Conservation (phyloP, 2,888 invertebrate genomes). For the Sesia apiformis region DNA sequence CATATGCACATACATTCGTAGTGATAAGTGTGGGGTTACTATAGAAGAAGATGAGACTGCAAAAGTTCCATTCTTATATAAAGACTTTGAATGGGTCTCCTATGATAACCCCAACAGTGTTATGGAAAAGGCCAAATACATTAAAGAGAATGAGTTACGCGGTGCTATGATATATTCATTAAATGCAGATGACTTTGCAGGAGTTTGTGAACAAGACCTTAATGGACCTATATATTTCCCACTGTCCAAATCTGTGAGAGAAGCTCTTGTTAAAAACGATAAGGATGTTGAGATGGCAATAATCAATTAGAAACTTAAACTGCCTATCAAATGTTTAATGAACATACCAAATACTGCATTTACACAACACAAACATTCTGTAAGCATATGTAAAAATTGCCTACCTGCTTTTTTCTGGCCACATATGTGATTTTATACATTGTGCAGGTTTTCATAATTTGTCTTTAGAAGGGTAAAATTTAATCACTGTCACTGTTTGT, state of each 20-base stretch:
- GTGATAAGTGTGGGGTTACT: constrained; percentile 57
- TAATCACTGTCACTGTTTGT: constrained; percentile 10
- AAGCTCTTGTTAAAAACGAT: constrained; percentile 21
- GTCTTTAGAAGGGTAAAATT: not conserved
- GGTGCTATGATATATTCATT: constrained; percentile 91
- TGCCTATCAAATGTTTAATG: not conserved
- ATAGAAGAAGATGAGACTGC: constrained; percentile 78
- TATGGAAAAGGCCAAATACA: constrained; percentile 79
- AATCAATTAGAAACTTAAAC: not conserved
- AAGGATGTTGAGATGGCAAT: not conserved
- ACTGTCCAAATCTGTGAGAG: constrained; percentile 29
- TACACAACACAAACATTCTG: not conserved
- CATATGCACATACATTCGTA: constrained; percentile 78
- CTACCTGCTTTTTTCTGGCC: constrained; percentile 58
- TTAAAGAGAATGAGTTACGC: constrained; percentile 77
- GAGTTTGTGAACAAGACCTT: constrained; percentile 55
- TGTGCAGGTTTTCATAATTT: constrained; percentile 56
- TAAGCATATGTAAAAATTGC: constrained; percentile 12
- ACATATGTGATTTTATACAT: constrained; percentile 70
- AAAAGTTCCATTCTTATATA: constrained; percentile 84
- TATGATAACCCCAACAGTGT: constrained; percentile 85
- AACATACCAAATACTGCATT: no score
- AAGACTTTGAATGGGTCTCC: constrained; percentile 85
- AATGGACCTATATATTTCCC: constrained; percentile 21
- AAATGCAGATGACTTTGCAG: constrained; percentile 85